Conservation (phyloP, 2,113 vertebrate species). For the Anarhynchus alexandrinus region DNA sequence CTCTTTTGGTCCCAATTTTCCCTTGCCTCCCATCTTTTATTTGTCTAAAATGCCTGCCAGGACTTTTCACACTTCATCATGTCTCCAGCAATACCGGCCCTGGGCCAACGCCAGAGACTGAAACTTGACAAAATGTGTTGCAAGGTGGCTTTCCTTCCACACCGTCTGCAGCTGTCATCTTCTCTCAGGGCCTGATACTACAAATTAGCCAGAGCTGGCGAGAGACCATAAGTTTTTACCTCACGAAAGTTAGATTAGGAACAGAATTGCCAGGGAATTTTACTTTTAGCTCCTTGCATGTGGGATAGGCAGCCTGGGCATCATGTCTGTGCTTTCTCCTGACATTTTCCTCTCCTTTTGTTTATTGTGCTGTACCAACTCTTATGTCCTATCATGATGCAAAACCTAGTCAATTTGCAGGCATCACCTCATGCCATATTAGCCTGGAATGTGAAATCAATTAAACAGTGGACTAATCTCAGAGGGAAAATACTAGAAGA, state of each 20-base stretch:
- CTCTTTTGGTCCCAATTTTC: constrained; percentile 69
- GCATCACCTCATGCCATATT: neutral
- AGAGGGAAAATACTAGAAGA: neutral
- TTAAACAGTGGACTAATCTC: neutral
- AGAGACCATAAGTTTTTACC: constrained; percentile 21
- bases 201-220: constrained; percentile 53
- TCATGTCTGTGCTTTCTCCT: neutral
- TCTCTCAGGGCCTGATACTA: constrained; percentile 46
- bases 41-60: constrained; percentile 74
- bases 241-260: constrained; percentile 19
- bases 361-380: neutral
- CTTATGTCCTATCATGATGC: neutral
- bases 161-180: constrained; percentile 70
- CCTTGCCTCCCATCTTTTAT: constrained; percentile 67
- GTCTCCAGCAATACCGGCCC: constrained; percentile 68
- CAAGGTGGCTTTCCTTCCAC: constrained; percentile 67
- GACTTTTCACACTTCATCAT: constrained; percentile 81
- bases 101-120: constrained; percentile 68
- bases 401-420: neutral
- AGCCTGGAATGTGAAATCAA: neutral
- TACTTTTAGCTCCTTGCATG: neutral
- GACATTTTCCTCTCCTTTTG: neutral
- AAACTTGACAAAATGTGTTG: constrained; percentile 68
- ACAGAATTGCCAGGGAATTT: neutral
- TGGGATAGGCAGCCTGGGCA: neutral